Percentiles rank a stretch among this genome's conserved stretches.
Conservation (phyloP, 2,888 invertebrate genomes). For the Rutpela maculata region DNA sequence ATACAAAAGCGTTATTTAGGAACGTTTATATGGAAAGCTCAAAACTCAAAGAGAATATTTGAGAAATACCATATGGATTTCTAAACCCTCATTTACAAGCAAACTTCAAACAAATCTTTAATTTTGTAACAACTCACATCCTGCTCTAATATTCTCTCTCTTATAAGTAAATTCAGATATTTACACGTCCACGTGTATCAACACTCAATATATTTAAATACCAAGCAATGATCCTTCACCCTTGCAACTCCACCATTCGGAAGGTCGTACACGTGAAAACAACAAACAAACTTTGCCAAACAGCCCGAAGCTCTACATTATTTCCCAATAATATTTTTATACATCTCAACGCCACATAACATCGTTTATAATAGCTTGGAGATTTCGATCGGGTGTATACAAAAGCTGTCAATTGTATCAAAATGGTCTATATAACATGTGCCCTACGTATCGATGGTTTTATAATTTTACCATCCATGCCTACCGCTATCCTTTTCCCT, state of each 20-base stretch:
- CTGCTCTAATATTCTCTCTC: too few relatives aligned
- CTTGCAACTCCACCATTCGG: constrained; percentile 7
- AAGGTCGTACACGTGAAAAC: neutral
- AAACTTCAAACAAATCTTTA: too few relatives aligned
- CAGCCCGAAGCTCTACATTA: constrained; percentile 9
- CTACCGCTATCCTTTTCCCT: constrained; percentile 17
- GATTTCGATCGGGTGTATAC: constrained; percentile 32
- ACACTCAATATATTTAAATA: neutral
- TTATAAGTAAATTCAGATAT: too few relatives aligned
- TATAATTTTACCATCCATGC: constrained; percentile 39
- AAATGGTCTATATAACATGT: constrained; percentile 53
- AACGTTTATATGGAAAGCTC: too few relatives aligned
- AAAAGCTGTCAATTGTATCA: constrained; percentile 55
- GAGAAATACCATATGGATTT: too few relatives aligned
- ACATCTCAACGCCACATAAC: constrained; percentile 18
- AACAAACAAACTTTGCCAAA: constrained; percentile 14
- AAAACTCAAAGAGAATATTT: too few relatives aligned
- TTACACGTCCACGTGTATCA: too few relatives aligned
- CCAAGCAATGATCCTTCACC: neutral
- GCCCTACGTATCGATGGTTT: constrained; percentile 49
- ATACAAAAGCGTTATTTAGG: too few relatives aligned
- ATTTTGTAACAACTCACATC: too few relatives aligned
- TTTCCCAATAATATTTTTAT: constrained; percentile 35
- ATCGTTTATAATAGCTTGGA: neutral
- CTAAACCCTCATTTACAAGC: too few relatives aligned